Conservation (phyloP, 2,797 vertebrate species). For the Sebastes baramenuke region DNA sequence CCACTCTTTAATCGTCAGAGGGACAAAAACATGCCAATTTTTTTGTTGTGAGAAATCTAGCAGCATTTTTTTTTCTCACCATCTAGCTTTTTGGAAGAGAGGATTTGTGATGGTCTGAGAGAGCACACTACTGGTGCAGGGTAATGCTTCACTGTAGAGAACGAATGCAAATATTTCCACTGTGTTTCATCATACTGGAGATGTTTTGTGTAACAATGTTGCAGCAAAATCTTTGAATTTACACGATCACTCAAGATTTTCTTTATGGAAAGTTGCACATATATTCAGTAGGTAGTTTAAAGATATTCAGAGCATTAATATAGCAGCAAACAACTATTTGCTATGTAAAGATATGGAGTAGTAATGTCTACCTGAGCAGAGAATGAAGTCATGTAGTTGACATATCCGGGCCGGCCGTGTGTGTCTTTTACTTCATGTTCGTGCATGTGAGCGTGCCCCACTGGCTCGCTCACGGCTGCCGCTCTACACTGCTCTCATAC, state of each 20-base stretch:
- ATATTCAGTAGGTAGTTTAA: neutral
- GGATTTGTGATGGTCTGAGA: slow-evolving; percentile 22
- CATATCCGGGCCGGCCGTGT: neutral
- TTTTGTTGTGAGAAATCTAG: slow-evolving; percentile 19
- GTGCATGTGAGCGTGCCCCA: too few species aligned
- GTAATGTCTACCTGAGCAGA: neutral
- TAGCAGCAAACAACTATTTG: neutral
- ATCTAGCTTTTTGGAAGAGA: neutral
- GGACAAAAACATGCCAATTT: slow-evolving; percentile 22
- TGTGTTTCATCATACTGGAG: slow-evolving; percentile 56
- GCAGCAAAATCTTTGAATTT: slow-evolving; percentile 21
- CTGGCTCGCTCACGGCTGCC: rapidly evolving
- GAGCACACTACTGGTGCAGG: neutral
- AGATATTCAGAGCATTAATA: neutral
- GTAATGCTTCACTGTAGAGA: slow-evolving; percentile 23
- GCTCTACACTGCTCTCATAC: too few species aligned
- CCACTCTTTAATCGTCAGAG: slow-evolving; percentile 49
- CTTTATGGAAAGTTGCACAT: neutral
- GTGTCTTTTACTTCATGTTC: neutral
- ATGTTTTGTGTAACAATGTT: slow-evolving; percentile 30
- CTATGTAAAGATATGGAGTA: neutral
- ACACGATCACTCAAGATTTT: neutral
- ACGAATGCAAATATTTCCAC: slow-evolving; percentile 42
- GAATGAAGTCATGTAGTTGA: neutral
- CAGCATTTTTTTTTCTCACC: slow-evolving; percentile 1